phyloP scores from a whole-genome alignment of 1,140 invertebrate species.

The Tribolium castaneum region DNA sequence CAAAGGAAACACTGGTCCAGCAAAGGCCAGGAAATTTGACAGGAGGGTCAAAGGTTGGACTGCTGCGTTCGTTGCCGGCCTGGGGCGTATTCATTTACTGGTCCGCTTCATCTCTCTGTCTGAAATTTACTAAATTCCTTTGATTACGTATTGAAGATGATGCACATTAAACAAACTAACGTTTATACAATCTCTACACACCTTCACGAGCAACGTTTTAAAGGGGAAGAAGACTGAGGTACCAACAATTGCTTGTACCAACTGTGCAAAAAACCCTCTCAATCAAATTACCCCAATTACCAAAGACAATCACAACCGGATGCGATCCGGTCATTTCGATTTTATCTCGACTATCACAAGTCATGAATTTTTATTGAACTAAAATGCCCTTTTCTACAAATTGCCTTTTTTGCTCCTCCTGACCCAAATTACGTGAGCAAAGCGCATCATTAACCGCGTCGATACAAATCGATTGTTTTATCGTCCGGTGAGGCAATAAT shows the following conservation, averaged over 20 bases:
- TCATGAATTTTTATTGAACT: constrained; percentile 51
- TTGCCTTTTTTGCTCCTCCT: no score
- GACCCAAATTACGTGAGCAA: no score
- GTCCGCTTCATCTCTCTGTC: constrained; percentile 39
- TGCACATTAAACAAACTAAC: constrained; percentile 42
- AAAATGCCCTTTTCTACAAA: background rate
- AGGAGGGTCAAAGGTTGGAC: constrained; percentile 58
- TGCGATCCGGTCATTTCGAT: background rate
- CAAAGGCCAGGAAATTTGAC: constrained; percentile 60
- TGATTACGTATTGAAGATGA: constrained; percentile 49
- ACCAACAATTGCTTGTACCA: background rate
- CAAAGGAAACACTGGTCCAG: constrained; percentile 57
- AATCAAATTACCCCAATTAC: no score
- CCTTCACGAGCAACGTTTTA: constrained; percentile 18
- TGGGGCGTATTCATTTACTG: constrained; percentile 53
- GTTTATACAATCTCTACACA: constrained; percentile 29
- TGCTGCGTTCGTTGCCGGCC: constrained; percentile 39
- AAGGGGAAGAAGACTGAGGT: background rate
- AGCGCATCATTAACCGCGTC: no score
- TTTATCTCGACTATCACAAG: constrained; percentile 36
- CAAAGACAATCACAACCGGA: background rate
- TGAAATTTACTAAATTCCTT: constrained; percentile 45
- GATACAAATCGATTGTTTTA: no score
- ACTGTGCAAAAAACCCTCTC: background rate
- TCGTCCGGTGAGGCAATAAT: no score